Evolutionary conservation across 2,888 invertebrate genomes (phyloP), one percentile per base, ranked within the genome.

Genomic region (Nemurella pictetii): DNA sequence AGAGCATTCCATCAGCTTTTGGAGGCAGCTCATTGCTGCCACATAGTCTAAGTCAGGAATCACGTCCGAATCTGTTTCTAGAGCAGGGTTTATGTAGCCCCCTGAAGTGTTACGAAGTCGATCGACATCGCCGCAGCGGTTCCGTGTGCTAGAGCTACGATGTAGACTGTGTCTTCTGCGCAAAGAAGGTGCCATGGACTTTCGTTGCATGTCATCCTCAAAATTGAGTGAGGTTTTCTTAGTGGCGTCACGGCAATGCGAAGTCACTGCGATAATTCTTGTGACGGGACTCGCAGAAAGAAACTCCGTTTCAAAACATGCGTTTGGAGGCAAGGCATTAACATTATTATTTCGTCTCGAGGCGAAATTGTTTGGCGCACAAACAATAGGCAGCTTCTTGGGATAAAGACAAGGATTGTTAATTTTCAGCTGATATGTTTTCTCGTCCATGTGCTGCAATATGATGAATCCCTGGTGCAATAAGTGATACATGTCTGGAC

Each of bases 241-340:
- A 12, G 55, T 55, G 55, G 55, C 20, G 55, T 55, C 20, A 20
- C 12, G 3, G 20, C 12, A 20, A 12, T 2, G 55, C 55, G 55
- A 55, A 7, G 55, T 55, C 15, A 55, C 20, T 2, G 55, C 55
- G 27, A 90, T 88, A 27, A 90, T 88, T 74, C 90, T 86, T 7
- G 89, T 89, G 28, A 89, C 87, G 1, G 90, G 90, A 84, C 88
- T 88, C 32, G 89, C 89, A 25, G 89, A 88, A n/a, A 88, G 89
- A 86, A 90, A 90, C 25, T 89, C 90, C 0, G 90, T 90, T 87
- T 90, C 90, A 86, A 88, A 90, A 85, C 89, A 89, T 27, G 88
- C 88, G 82, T 88, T 87, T 15, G 88, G 87, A n/a, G 88, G 87
- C 7, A 87, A 55, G 20, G 9, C 55, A 5, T 5, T 9, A 55